Conservation (phyloP, 1,140 invertebrate species). For the Pogonognathellus flavescens region DNA sequence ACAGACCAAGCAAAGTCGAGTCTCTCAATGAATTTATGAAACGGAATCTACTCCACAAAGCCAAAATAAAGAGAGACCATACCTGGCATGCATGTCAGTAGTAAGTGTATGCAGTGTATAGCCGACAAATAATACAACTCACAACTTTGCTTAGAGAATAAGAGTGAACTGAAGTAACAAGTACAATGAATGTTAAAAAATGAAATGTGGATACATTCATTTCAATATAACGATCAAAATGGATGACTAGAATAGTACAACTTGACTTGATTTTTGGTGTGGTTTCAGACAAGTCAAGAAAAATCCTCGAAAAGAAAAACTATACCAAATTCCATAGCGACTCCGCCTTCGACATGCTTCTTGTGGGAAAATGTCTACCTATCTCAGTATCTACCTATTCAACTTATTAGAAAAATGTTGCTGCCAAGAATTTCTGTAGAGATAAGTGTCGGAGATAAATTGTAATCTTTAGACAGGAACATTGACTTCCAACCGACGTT, state of each 20-base stretch:
- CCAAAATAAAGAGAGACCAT: constrained; percentile 43
- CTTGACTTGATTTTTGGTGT: constrained; percentile 35
- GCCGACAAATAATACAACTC: constrained; percentile 11
- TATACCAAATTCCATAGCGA: constrained; percentile 33
- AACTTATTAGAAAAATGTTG: constrained; percentile 26
- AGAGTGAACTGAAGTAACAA: constrained; percentile 34
- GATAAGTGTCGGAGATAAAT: constrained; percentile 47
- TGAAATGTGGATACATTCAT: constrained; percentile 37
- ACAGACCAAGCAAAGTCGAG: background rate
- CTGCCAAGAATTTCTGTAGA: constrained; percentile 30
- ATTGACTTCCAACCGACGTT: constrained; percentile 49
- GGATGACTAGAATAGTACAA: constrained; percentile 19
- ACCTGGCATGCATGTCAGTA: background rate
- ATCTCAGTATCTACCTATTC: constrained; percentile 17
- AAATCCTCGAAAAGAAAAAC: constrained; percentile 21
- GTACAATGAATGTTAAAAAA: constrained; percentile 8
- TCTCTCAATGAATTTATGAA: constrained; percentile 52
- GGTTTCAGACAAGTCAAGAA: constrained; percentile 23
- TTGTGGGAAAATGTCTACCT: constrained; percentile 38
- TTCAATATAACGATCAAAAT: constrained; percentile 16
- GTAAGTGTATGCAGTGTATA: too few relatives aligned
- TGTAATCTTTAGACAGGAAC: constrained; percentile 47
- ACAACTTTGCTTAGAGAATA: background rate
- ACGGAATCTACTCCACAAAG: constrained; percentile 46
- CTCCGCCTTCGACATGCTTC: constrained; percentile 33